phyloP scores from a whole-genome alignment of 2,113 vertebrate species.

The Tor tambroides region DNA sequence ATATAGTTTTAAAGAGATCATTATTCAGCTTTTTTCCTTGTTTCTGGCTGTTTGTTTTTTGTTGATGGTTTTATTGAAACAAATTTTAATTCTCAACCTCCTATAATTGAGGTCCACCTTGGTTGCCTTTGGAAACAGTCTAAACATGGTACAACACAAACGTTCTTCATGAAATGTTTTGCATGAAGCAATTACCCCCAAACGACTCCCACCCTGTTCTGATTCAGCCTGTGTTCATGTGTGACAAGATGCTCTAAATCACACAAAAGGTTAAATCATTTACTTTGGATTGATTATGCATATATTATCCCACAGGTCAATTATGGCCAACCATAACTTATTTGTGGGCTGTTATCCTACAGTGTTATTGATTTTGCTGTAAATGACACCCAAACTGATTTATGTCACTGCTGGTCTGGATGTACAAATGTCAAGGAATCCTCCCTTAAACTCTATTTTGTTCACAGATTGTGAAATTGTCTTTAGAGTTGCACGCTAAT shows the following conservation, averaged over 20 bases:
- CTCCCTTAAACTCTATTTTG: not conserved
- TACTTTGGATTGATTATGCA: not conserved
- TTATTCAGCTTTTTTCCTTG: not conserved
- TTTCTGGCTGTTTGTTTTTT: not conserved
- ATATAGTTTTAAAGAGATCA: not conserved
- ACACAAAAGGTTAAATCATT: constrained; percentile 3
- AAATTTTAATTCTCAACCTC: not conserved
- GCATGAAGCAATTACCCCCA: not conserved
- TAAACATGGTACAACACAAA: constrained; percentile 13
- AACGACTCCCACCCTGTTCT: not conserved
- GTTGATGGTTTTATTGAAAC: not conserved
- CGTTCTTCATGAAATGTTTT: constrained; percentile 15
- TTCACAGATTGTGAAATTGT: not conserved
- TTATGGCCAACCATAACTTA: constrained; percentile 1
- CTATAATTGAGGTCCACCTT: not conserved
- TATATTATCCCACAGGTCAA: constrained; percentile 1
- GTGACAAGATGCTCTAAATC: constrained; percentile 10
- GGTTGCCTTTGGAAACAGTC: constrained; percentile 26
- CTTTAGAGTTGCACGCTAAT: not conserved
- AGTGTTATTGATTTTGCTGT: constrained; percentile 24
- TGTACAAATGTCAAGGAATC: constrained; percentile 37
- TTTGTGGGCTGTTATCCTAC: constrained; percentile 25
- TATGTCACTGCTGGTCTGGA: not conserved
- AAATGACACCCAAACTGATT: constrained; percentile 28
- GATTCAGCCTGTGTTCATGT: not conserved